A percentile compares a stretch with the other conserved stretches of the same genome.
Conservation (phyloP, 2,797 vertebrate species). For the Chelmon rostratus region DNA sequence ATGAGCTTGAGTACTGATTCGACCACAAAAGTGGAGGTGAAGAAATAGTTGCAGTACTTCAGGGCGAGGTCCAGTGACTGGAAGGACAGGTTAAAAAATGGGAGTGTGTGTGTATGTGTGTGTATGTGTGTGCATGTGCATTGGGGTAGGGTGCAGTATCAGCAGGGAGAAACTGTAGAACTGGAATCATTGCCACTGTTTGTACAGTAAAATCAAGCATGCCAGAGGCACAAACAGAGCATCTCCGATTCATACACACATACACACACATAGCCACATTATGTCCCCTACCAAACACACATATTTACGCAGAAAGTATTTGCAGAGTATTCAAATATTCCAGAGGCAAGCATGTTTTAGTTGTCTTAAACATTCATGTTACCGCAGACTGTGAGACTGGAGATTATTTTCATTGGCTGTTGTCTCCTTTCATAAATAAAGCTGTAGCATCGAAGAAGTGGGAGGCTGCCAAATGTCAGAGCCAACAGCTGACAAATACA, state of each 20-base stretch:
- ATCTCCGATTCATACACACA: constrained; percentile 41
- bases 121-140: background rate
- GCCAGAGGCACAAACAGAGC: constrained; percentile 49
- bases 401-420: constrained; percentile 2
- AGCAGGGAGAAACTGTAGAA: constrained; percentile 22
- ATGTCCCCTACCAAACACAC: constrained; percentile 3
- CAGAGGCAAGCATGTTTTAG: constrained; percentile 24
- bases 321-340: constrained; percentile 34
- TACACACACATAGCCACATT: constrained; percentile 30
- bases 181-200: constrained; percentile 54
- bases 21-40: constrained; percentile 97
- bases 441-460: constrained; percentile 48
- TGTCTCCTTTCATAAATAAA: constrained; percentile 47
- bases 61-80: constrained; percentile 95
- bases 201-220: constrained; percentile 51
- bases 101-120: constrained; percentile 16
- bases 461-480: constrained; percentile 70
- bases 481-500: constrained; percentile 65
- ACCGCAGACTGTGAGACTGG: constrained; percentile 2
- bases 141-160: background rate
- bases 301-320: constrained; percentile 9
- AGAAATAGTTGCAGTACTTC: constrained; percentile 99
- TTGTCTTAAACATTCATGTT: constrained; percentile 14
- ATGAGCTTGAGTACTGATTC: constrained; percentile 96
- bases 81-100: constrained; percentile 58